phyloP scores from a whole-genome alignment of 1,140 invertebrate species.

The Drosophila nigromelanica region DNA sequence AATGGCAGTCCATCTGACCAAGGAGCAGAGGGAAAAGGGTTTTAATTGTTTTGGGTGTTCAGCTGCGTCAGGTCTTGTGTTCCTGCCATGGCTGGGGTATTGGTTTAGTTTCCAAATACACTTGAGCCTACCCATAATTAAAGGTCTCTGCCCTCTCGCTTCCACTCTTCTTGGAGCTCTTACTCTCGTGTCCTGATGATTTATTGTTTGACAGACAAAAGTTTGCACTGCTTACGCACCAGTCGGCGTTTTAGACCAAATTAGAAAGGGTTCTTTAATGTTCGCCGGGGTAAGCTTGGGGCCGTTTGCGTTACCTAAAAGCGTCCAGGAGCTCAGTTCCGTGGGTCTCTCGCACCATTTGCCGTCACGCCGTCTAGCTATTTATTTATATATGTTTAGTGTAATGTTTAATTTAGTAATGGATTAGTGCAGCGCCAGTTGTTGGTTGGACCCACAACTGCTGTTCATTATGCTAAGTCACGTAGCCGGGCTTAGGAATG shows the following conservation, averaged over 20 bases:
- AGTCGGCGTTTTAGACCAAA: conserved; percentile 61
- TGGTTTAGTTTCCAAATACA: conserved; percentile 78
- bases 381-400: conserved; percentile 79
- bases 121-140: conserved; percentile 78
- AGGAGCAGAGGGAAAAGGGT: conserved; percentile 56
- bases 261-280: conserved; percentile 76
- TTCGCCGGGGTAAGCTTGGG: conserved; percentile 37
- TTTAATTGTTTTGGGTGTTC: conserved; percentile 79
- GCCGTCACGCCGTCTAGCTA: conserved; percentile 78
- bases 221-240: conserved; percentile 29
- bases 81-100: conserved; percentile 20
- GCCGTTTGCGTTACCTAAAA: not conserved
- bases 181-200: conserved; percentile 52
- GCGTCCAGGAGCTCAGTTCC: not conserved
- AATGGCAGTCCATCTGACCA: conserved; percentile 64
- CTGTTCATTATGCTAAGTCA: conserved; percentile 73
- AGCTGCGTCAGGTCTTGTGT: conserved; percentile 19
- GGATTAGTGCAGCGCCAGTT: conserved; percentile 62
- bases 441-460: conserved; percentile 1
- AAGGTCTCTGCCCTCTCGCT: conserved; percentile 45
- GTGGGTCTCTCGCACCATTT: conserved; percentile 57
- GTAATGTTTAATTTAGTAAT: conserved; percentile 81
- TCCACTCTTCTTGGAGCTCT: conserved; percentile 2
- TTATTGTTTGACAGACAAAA: conserved; percentile 77
- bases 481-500: conserved; percentile 36